phyloP scores from a whole-genome alignment of 2,888 invertebrate species.

The Auanema freiburgensis region DNA sequence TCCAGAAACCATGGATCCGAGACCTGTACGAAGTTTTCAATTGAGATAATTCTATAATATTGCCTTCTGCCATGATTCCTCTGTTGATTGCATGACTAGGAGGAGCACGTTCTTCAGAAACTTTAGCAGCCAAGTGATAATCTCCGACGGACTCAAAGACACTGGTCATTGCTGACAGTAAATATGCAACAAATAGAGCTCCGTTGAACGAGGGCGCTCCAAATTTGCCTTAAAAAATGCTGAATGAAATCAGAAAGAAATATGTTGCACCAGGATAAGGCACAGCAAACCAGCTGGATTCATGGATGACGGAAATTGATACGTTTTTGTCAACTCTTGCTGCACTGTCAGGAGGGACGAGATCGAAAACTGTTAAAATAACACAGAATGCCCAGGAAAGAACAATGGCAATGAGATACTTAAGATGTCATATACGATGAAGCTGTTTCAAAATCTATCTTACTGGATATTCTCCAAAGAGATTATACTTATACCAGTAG shows the following conservation, averaged over 20 bases:
- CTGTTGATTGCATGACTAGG: conserved; percentile 85
- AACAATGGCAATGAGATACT: conserved; percentile 61
- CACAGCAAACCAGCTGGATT: conserved; percentile 52
- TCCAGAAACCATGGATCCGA: conserved; percentile 77
- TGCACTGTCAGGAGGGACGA: conserved; percentile 48
- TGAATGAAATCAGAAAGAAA: conserved; percentile 12
- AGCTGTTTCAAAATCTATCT: conserved; percentile 8
- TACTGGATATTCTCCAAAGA: conserved; percentile 63
- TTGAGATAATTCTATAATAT: background rate
- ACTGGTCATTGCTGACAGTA: conserved; percentile 61
- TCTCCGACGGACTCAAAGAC: conserved; percentile 69
- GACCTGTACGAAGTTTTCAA: conserved; percentile 20
- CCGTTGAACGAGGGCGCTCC: conserved; percentile 54
- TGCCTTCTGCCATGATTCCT: conserved; percentile 81
- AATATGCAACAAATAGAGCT: conserved; percentile 53
- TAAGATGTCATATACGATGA: conserved; percentile 14
- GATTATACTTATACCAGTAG: conserved; percentile 43
- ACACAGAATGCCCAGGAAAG: conserved; percentile 61
- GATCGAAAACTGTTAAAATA: conserved; percentile 52
- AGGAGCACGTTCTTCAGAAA: conserved; percentile 77
- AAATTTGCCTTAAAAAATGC: conserved; percentile 48
- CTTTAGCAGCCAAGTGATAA: conserved; percentile 82
- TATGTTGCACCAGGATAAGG: conserved; percentile 54
- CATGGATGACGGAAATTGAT: conserved; percentile 46
- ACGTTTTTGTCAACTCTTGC: conserved; percentile 58